A percentile compares a stretch with the other conserved stretches of the same genome.
phyloP scores from a whole-genome alignment of 2,113 vertebrate genomes.

The Triplophysa rosa region DNA sequence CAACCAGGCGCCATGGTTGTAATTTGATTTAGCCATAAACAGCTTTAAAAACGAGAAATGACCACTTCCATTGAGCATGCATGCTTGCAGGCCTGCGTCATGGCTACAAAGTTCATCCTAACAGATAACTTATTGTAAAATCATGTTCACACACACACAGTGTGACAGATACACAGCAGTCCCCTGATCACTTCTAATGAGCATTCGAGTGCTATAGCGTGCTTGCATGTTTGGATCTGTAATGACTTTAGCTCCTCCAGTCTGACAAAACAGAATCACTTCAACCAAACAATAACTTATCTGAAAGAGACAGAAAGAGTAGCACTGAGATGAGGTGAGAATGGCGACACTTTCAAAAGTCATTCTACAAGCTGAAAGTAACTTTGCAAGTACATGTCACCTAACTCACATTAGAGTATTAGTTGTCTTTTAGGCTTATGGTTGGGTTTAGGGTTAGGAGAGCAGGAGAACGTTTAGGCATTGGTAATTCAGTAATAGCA shows the following conservation, averaged over 20 bases:
- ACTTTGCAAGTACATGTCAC: too few relatives aligned
- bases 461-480: too few relatives aligned
- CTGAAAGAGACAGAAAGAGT: not conserved
- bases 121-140: constrained; percentile 75
- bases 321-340: too few relatives aligned
- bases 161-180: constrained; percentile 24
- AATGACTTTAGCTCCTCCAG: not conserved
- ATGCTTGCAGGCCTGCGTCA: constrained; percentile 70
- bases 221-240: constrained; percentile 26
- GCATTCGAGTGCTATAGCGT: constrained; percentile 4
- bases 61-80: constrained; percentile 69
- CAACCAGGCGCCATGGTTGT: constrained; percentile 63
- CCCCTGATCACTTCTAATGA: constrained; percentile 45
- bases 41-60: constrained; percentile 68
- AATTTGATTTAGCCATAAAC: constrained; percentile 73
- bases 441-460: too few relatives aligned
- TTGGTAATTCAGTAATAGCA: too few relatives aligned
- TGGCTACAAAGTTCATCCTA: constrained; percentile 60
- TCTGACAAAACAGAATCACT: not conserved
- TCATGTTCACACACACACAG: constrained; percentile 39
- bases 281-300: not conserved
- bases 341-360: too few relatives aligned
- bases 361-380: too few relatives aligned
- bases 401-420: too few relatives aligned
- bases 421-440: too few relatives aligned